Base-by-base conservation (phyloP, 2,113 vertebrate species). In the Tretioscincus oriximinensis region DNA sequence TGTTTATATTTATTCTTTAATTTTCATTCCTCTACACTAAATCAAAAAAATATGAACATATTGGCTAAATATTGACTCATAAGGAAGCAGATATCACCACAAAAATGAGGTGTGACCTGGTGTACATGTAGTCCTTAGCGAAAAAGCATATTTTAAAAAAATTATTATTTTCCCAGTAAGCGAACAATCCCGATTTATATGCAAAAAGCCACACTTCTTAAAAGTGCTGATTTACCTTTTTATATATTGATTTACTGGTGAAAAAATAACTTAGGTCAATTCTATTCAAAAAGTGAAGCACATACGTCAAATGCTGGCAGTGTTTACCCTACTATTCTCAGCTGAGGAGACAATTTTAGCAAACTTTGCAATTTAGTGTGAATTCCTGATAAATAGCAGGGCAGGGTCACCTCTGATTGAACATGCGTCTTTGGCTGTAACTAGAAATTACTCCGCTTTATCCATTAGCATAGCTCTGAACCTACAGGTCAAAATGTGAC, bases 241-340 rank as follows among this genome's bases (percentile, higher is more conserved):
- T 60, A 8, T 74, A 29, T 58, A 74, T 74, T 22, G 72, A 74
- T 74, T 60, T 60, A 5, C 72, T 60, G 72, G 72, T 60, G 31
- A 74, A 74, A 74, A 58, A 54, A 51, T 74, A 74, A 74, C 72
- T 31, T 31, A 74, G 9, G 28, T 35, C 72, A 60, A 35, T 60
- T 54, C 21, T 58, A 29, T 60, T 60, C 72, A 74, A 31, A 58
- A 49, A 58, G 20, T 31, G 51, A 22, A n/a, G 51, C 35, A 22
- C 18, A 74, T 31, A n/a, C 58, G 51, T 74, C 72, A 74, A 74
- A 22, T 74, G n/a, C 28, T 74, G 72, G 72, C 72, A 74, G 20
- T 21, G 21, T 74, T 74, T 74, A 29, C 31, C 72, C 31, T 35
- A 54, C 51, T 60, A 58, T 58, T 73, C 21, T 31, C 72, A 29